phyloP scores from a whole-genome alignment of 2,113 vertebrate species.

The Gymnogyps californianus region DNA sequence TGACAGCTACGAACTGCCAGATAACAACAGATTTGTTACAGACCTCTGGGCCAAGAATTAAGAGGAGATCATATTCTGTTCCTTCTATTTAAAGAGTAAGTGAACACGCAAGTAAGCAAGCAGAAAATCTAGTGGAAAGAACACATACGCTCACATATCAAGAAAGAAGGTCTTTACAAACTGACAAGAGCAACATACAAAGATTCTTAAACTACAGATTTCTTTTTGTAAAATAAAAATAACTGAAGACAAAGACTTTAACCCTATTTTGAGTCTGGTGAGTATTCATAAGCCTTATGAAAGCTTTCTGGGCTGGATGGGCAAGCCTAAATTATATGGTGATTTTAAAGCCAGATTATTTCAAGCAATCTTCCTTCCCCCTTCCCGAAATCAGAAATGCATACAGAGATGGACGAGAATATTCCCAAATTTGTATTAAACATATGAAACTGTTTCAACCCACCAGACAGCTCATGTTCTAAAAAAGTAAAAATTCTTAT shows the following conservation, averaged over 20 bases:
- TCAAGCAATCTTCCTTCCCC: not conserved
- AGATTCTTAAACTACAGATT: not conserved
- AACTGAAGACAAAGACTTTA: not conserved
- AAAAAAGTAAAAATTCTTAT: not conserved
- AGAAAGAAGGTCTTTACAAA: not conserved
- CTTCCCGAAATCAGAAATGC: not conserved
- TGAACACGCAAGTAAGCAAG: not conserved
- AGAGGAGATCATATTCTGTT: not conserved
- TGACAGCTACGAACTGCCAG: constrained; percentile 1
- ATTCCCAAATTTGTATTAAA: not conserved
- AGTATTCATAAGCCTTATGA: not conserved
- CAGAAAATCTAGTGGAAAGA: not conserved
- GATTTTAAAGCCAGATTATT: not conserved
- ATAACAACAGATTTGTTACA: constrained; percentile 18
- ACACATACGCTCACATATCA: fast-evolving
- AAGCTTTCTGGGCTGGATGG: not conserved
- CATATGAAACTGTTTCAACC: not conserved
- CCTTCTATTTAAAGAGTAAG: not conserved
- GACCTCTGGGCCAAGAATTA: constrained; percentile 30
- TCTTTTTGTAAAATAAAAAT: not conserved
- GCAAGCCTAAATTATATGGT: not conserved
- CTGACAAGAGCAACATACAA: not conserved
- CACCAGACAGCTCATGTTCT: not conserved
- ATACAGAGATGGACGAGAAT: not conserved
- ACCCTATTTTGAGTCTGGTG: not conserved